Evolutionary conservation across 2,797 vertebrate species (phyloP), one percentile per base, ranked within the genome.

Genomic region (Orientallactaga sibirica): DNA sequence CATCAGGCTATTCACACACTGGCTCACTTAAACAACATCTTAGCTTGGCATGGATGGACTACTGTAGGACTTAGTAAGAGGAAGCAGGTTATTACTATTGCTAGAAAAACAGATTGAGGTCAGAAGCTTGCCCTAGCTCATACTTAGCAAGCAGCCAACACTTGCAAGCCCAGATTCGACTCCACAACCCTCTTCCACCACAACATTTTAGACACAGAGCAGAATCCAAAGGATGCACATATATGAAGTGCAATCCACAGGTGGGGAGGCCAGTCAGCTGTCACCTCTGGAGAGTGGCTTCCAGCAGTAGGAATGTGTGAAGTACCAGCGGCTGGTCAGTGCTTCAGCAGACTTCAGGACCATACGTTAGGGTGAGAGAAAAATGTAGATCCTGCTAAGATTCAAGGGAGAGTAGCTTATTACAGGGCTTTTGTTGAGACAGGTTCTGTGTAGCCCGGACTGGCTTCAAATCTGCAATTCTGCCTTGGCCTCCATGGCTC

Each of bases 101-200:
- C 24, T 25, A 25, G 24, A 66, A 66, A 66, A 66, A 66, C 64
- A 66, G 1, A 4, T 66, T 24, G 43, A 55, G 20, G 77, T 25
- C 29, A 75, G 3, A 25, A 24, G 70, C 19, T 70, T 71, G 14
- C 70, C 52, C 33, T 70, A 7, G 16, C 37, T 29, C 22, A 43
- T 5, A 29, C n/a, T 55, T 70, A 67, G 22, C 77, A 79, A 71
- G 43, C 25, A 19, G 58, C 27, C 24, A 79, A 24, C 58, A 68
- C 62, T 52, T 89, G 74, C 81, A 82, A 89, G 82, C 58, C 52
- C 71, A 73, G 43, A 81, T 62, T 62, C 87, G 74, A 88, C 58
- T n/a, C 78, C 7, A n/a, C 55, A 29, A 64, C 12, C 19, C 12
- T 70, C 22, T 27, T 41, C 27, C 27, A 73, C 68, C 48, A 55